Conservation (phyloP, 2,113 vertebrate species). For the Spea multiplicata region DNA sequence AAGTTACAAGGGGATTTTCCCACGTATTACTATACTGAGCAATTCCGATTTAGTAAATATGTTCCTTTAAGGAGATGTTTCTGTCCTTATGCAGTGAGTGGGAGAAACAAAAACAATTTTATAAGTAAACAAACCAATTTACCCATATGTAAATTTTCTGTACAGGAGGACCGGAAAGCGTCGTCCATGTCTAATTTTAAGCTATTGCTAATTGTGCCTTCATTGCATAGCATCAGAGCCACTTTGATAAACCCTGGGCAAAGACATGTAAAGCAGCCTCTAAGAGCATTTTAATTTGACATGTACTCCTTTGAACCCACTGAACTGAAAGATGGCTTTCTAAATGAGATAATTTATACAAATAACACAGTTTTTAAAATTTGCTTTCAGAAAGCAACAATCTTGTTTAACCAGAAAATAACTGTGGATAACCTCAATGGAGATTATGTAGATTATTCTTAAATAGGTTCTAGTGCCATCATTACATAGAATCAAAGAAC, state of each 20-base stretch:
- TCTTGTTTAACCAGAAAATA: neutral
- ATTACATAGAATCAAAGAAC: conserved; percentile 39
- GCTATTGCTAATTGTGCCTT: no score
- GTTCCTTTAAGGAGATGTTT: no score
- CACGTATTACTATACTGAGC: no score
- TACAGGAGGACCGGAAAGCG: no score
- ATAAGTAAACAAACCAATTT: no score
- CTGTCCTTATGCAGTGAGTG: no score
- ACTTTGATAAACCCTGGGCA: neutral
- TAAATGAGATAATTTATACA: neutral
- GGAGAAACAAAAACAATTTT: no score
- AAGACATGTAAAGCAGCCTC: neutral
- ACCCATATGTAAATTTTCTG: no score
- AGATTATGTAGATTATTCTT: conserved; percentile 48
- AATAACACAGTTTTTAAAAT: neutral
- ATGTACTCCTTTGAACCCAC: neutral
- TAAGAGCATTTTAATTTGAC: neutral
- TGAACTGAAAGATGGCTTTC: neutral
- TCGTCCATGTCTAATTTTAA: no score
- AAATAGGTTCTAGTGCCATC: conserved; percentile 55
- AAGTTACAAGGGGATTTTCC: no score
- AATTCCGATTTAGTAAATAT: no score
- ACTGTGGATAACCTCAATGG: conserved; percentile 29
- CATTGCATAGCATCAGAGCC: no score
- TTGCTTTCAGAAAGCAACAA: neutral